These are phyloP conservation scores for Hypanus sabinus DNA, from an alignment of 2,113 vertebrate genomes.

Conservation along the genomic window DNA sequence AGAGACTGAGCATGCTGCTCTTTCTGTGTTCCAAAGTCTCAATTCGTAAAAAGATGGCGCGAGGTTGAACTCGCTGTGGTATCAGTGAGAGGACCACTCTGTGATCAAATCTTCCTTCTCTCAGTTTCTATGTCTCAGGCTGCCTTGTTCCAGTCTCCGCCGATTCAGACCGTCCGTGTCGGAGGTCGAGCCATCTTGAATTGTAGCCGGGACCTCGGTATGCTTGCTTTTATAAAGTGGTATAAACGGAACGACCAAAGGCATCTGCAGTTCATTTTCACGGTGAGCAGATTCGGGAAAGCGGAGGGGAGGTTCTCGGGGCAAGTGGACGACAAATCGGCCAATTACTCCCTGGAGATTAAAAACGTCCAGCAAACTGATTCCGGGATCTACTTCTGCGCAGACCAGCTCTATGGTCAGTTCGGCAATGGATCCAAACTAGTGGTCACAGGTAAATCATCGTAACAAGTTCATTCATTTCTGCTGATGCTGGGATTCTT, in stretches of 20 bases:
- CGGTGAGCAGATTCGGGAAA: fast-evolving
- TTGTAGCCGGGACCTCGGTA: fast-evolving
- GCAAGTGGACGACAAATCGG: background rate
- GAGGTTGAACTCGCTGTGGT: no score
- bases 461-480: background rate
- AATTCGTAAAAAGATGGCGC: no score
- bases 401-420: fast-evolving
- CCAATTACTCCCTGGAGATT: background rate
- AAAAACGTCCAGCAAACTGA: background rate
- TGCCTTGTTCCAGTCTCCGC: background rate
- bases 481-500: no score
- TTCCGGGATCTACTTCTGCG: background rate
- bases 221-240: background rate
- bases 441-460: background rate
- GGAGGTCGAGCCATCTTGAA: background rate
- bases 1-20: no score
- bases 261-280: background rate
- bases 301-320: background rate
- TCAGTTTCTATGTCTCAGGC: background rate
- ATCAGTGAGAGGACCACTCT: no score
- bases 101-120: no score
- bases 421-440: background rate
- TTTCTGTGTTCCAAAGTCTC: no score
- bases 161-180: background rate
- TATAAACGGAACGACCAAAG: background rate